Conservation (phyloP, 92 coral and sea anemone genomes). For the Phenganax stokvisi region DNA sequence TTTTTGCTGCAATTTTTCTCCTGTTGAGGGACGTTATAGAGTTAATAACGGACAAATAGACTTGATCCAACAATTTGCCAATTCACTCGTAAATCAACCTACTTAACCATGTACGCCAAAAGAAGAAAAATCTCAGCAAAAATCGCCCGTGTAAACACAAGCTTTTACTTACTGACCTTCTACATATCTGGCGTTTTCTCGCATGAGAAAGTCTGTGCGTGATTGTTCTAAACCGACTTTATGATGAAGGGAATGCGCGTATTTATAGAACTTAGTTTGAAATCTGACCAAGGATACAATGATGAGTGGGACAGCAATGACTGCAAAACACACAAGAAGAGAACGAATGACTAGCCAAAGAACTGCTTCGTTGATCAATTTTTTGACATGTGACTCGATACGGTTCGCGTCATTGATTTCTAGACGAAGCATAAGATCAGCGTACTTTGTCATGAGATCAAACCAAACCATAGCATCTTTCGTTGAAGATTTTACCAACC, state of each 20-base stretch:
- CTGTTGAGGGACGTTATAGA: too few species aligned
- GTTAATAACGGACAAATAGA: too few species aligned
- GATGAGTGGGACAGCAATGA: conserved; percentile 2
- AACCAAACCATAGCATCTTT: not conserved
- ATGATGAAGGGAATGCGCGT: conserved; percentile 3
- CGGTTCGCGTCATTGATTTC: not conserved
- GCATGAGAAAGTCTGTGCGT: conserved; percentile 12
- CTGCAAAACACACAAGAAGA: conserved; percentile 14
- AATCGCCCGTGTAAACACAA: too few species aligned
- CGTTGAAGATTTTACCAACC: not conserved
- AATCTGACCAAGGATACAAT: not conserved
- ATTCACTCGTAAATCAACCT: too few species aligned
- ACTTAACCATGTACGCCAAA: too few species aligned
- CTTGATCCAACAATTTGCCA: too few species aligned
- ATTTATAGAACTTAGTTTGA: not conserved
- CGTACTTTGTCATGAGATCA: conserved; percentile 7
- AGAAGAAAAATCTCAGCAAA: too few species aligned
- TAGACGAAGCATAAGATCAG: conserved; percentile 1
- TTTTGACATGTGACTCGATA: conserved; percentile 10
- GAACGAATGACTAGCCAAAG: conserved; percentile 3
- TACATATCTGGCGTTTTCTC: conserved; percentile 10
- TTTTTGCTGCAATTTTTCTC: too few species aligned
- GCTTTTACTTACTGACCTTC: not conserved
- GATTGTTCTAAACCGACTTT: not conserved
- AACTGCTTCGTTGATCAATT: not conserved